These are phyloP conservation scores for Pharmacophagus antenor DNA, from an alignment of 2,888 invertebrate genomes.

Conservation along the genomic window DNA sequence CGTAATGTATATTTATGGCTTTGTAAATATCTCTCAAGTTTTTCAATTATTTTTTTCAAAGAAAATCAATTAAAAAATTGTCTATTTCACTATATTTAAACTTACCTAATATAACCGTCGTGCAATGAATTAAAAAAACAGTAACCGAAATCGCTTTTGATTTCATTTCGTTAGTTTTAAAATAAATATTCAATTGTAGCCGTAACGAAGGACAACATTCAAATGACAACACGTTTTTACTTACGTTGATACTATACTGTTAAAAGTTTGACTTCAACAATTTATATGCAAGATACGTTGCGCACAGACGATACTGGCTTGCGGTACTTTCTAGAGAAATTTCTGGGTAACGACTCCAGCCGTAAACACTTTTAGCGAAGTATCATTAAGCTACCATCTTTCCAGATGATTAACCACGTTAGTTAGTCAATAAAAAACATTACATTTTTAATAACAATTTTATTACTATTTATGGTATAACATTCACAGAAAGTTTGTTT, in stretches of 20 bases:
- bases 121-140: constrained; percentile 48
- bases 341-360: constrained; percentile 58
- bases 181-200: constrained; percentile 47
- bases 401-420: constrained; percentile 7
- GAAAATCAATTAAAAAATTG: too few relatives aligned
- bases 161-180: constrained; percentile 55
- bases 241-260: constrained; percentile 57
- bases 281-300: constrained; percentile 75
- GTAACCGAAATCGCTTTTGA: constrained; percentile 46
- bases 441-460: background rate
- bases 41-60: too few relatives aligned
- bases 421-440: constrained; percentile 5
- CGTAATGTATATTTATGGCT: too few relatives aligned
- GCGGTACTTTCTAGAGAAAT: constrained; percentile 80
- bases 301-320: constrained; percentile 64
- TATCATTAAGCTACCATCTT: constrained; percentile 51
- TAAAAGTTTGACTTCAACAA: constrained; percentile 56
- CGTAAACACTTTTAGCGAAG: constrained; percentile 42
- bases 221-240: constrained; percentile 62
- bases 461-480: background rate
- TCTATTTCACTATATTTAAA: constrained; percentile 22
- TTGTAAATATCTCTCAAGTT: too few relatives aligned
- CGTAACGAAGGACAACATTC: constrained; percentile 70
- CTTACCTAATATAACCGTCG: constrained; percentile 49
- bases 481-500: background rate